phyloP scores from a whole-genome alignment of 2,888 invertebrate species.

The Lapara coniferarum region DNA sequence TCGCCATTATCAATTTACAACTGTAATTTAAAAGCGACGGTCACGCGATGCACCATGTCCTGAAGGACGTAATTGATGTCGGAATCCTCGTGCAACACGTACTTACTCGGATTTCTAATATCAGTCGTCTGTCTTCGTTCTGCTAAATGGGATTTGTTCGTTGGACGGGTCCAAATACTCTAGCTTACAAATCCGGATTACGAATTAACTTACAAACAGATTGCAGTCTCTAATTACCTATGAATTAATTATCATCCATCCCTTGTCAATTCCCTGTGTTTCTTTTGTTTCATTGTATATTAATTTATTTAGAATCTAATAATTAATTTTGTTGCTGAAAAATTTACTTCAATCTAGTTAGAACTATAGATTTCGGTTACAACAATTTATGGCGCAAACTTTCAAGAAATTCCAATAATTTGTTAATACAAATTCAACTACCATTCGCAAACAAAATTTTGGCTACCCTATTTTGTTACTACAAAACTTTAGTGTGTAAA shows the following conservation, averaged over 20 bases:
- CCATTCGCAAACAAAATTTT: no score
- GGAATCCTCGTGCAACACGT: neutral
- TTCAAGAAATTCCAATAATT: no score
- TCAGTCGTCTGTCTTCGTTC: neutral
- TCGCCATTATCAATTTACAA: no score
- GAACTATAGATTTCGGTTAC: no score
- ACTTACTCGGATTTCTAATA: neutral
- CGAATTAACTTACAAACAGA: constrained; percentile 22
- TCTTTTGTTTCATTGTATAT: neutral
- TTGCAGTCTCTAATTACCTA: neutral
- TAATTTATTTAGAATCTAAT: neutral
- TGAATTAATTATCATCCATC: neutral
- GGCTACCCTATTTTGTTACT: neutral
- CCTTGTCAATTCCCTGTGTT: neutral
- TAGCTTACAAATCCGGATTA: constrained; percentile 17
- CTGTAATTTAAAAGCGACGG: no score
- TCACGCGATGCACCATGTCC: no score
- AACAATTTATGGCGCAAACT: neutral
- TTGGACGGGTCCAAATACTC: constrained; percentile 2
- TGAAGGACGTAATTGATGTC: no score
- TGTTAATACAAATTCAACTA: no score
- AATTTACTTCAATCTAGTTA: neutral
- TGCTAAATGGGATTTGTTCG: constrained; percentile 5
- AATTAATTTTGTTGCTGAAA: neutral
- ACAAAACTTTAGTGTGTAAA: constrained; percentile 8